Base-by-base conservation (phyloP, 2,888 invertebrate species). In the Emmelina monodactyla region DNA sequence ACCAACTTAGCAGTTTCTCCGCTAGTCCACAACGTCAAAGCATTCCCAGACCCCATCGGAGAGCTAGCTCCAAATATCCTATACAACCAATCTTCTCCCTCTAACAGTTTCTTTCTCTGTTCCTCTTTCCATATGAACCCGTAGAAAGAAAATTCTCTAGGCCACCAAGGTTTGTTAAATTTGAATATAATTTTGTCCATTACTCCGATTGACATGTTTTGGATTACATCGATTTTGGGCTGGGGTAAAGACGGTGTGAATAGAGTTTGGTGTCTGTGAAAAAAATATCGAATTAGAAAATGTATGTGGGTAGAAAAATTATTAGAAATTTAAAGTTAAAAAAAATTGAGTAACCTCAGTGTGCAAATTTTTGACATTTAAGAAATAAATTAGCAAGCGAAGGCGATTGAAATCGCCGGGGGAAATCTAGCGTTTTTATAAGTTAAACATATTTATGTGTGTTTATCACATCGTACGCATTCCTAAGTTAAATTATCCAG, bases 121-220 rank as follows among this genome's bases (percentile, higher is more conserved):
- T 29, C 14, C 12, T 3, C 14, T 14, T 12, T 29, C 29, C 29
- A 29, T 3, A 39, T 11, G n/a, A 39, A 36, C 3, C 14, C 36
- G 12, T 25, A 33, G 11, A 33, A 39, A 2, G 16, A 2, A 2
- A n/a, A n/a, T 22, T 64, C 16, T 15, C 13, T 53, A 1, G 72
- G 65, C 87, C 88, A 88, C 85, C 88, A 88, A 9, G 70, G 68
- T 4, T 68, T 51, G 0, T 84, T 69, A 58, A 87, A 90, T 36
- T 80, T 69, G 1, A 89, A 47, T 37, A 83, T 83, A 22, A 89
- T 81, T 65, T 90, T 90, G 40, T 84, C 81, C 1, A 87, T 83
- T 3, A 80, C 79, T 2, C 88, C 89, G 45, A 86, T 83, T 1
- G 83, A 82, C 32, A 88, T 53, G 32, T 68, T 70, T 62, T 84